Conservation (phyloP, 2,888 invertebrate genomes). For the Eustalomyia histrio region DNA sequence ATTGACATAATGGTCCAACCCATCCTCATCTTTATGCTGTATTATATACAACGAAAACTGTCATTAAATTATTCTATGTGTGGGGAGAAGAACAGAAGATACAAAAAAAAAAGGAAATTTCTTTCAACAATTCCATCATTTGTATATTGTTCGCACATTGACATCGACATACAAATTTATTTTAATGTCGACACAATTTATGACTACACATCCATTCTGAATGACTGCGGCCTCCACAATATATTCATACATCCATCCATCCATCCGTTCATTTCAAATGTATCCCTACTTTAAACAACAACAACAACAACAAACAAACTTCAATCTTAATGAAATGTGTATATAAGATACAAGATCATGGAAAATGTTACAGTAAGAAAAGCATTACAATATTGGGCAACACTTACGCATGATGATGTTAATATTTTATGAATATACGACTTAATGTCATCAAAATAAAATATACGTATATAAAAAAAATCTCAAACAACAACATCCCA, state of each 20-base stretch:
- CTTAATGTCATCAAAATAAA: conserved; percentile 59
- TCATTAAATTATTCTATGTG: conserved; percentile 39
- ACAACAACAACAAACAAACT: conserved; percentile 2
- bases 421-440: conserved; percentile 55
- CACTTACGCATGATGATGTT: conserved; percentile 46
- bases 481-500: conserved; percentile 29
- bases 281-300: conserved; percentile 25
- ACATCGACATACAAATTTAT: conserved; percentile 64
- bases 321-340: conserved; percentile 17
- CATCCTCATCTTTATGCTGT: conserved; percentile 22
- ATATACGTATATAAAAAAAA: conserved; percentile 23
- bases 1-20: conserved; percentile 62
- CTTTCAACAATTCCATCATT: conserved; percentile 63
- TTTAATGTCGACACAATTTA: conserved; percentile 66
- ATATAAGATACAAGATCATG: conserved; percentile 51
- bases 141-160: conserved; percentile 64
- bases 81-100: conserved; percentile 28
- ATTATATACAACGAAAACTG: background rate
- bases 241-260: conserved; percentile 4
- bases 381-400: conserved; percentile 39
- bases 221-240: conserved; percentile 41
- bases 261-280: conserved; percentile 33
- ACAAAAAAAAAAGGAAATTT: conserved; percentile 51
- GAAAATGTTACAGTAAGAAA: conserved; percentile 30
- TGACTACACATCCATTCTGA: conserved; percentile 46